Evolutionary conservation across 2,797 vertebrate species (phyloP).

Genomic region (Rhynchotus rufescens): DNA sequence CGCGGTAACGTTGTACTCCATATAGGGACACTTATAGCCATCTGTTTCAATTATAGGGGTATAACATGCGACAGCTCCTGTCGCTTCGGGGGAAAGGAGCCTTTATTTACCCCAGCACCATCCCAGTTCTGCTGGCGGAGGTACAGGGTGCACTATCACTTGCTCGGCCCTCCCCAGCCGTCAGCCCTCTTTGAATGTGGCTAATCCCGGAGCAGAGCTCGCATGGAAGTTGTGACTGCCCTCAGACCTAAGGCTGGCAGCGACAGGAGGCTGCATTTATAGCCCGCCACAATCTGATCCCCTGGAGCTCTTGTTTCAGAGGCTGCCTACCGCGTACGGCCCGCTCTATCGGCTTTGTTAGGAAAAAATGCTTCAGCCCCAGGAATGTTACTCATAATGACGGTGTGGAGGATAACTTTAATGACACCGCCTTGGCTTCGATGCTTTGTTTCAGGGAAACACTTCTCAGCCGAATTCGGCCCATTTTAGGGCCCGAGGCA

Average conservation of each 20-base stretch:
- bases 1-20: rapidly evolving
- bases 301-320: background rate
- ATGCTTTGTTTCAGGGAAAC: background rate
- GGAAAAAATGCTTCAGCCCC: background rate
- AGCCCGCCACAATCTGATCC: background rate
- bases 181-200: rapidly evolving
- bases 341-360: background rate
- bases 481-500: background rate
- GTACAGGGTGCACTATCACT: background rate
- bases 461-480: background rate
- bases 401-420: background rate
- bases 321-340: background rate
- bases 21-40: rapidly evolving
- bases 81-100: background rate
- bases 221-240: background rate
- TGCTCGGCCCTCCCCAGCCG: rapidly evolving
- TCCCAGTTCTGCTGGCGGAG: background rate
- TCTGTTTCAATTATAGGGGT: background rate
- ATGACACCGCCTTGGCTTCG: background rate
- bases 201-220: rapidly evolving
- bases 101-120: background rate
- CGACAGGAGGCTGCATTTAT: background rate
- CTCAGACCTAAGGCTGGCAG: rapidly evolving
- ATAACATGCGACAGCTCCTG: too few relatives aligned
- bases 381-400: background rate